Evolutionary conservation across 2,113 vertebrate genomes (phyloP), one percentile per base, ranked within the genome.

Genomic region (Ascaphus truei): DNA sequence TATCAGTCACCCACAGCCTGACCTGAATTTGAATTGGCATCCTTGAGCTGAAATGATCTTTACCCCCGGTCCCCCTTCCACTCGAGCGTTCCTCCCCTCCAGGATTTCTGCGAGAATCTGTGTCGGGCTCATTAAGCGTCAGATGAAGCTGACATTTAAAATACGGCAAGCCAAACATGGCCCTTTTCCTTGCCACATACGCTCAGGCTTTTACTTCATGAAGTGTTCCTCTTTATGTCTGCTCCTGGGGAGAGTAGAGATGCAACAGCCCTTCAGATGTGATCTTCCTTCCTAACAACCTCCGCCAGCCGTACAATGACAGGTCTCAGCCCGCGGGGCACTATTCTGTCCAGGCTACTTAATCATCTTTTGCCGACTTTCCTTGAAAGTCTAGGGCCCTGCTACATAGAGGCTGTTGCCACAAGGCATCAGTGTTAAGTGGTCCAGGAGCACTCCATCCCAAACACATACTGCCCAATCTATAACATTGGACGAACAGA

Each of bases 181-280:
- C 33, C 47, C 47, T 16, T 16, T 27, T 25, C 37, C 41, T 31
- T 30, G 33, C 53, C 48, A 68, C 12, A 58, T 18, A 39, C 29
- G 53, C n/a, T 55, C 56, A n/a, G 2, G 29, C 34, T 37, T 48
- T 62, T 56, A 72, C 11, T 58, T 79, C 67, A 56, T 74, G 72
- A 59, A 27, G 58, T n/a, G 12, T 65, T 43, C 27, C 68, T 73
- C 55, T 27, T 67, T 74, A 58, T 36, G 73, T 52, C 45, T 59
- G 73, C 61, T 72, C 56, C 58, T 72, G 62, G 64, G 68, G 58
- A 77, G 61, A 6, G 61, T 36, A 53, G 52, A 64, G 72, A 68
- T 77, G 73, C 51, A 69, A 62, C 51, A 30, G 71, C 59, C 72
- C 77, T 87, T 86, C 71, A 77, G 47, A 73, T 80, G 47, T 72